Base-by-base conservation (phyloP, 2,888 invertebrate species). In the Cheilosia variabilis region DNA sequence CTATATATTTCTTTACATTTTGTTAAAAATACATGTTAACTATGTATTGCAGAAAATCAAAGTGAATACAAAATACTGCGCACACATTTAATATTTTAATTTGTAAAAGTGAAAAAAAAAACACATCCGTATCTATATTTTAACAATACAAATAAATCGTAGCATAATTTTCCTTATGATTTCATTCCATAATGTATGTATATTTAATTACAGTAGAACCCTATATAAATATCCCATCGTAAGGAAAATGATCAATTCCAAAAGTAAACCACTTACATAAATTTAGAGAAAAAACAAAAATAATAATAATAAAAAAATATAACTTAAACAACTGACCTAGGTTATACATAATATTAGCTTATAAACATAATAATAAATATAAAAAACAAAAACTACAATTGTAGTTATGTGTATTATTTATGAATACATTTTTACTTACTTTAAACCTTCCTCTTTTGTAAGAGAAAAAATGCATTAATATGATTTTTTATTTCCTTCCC, bases 131-230 rank as follows among this genome's bases (percentile, higher is more conserved):
- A 66, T 55, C 50, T 62, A 9, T 50, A 43, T 65, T 43, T 55
- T 62, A 22, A 37, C 37, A 15, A 63, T 50, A 63, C 31, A 47
- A 47, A 27, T 63, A 47, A 22, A 31, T 15, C 7, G 17, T 19
- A 71, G 6, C n/a, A 45, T 53, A 41, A 24, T 22, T 77, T 72
- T 73, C 57, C 57, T 69, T 72, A 52, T 63, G n/a, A 73, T 68
- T 79, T 68, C 79, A 79, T 83, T 83, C 83, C 83, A 83, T 62
- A 47, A 55, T 69, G 68, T 75, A 73, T 45, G 52, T 34, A 37
- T 60, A 17, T 68, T 53, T 41, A 57, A 63, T 5, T 52, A 41
- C 55, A 69, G 62, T 68, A 76, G 55, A 69, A 52, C 22, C 68
- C 69, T 58, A 47, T 76, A 63, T 13, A 58, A 19, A 63, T 57